Evolutionary conservation across 2,888 invertebrate species (phyloP), one percentile per base, ranked within the genome.

Genomic region (Xanthorhoe spadicearia): DNA sequence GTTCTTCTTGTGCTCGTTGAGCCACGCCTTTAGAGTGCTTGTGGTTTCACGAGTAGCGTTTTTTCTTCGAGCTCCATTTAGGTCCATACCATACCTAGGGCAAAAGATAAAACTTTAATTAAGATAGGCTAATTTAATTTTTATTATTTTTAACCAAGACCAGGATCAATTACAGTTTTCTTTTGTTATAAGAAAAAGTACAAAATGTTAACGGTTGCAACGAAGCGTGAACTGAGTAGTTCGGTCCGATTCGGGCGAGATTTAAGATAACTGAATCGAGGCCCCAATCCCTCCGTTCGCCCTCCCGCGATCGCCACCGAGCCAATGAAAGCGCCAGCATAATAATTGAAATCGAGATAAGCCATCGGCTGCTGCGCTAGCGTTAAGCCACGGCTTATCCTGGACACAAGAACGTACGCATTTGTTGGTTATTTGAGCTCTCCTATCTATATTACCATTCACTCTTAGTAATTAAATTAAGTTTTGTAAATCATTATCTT

Each of bases 31-130:
- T 56, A 99, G 94, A 19, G 99, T 99, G 83, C 98, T 98, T 63
- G 99, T 99, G 51, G 99, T 99, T 93, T 99, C 99, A 70, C 99
- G 94, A 23, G 99, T 99, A 65, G 99, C 99, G 92, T 99, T 99
- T 94, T 99, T 99, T 83, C 99, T 95, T 85, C 99, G 94, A 66
- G 98, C 97, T 13, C 98, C 98, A 86, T 99, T 99, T 78, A 99
- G 94, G 88, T 99, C 99, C 96, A 98, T 97, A 70, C 97, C 98
- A 86, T 98, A 98, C 84, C 98, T 98, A 94, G 32, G 93, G 93
- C 85, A 80, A 85, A 83, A 79, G 48, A 80, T 66, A 67, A 48
- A 54, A 63, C 53, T 17, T 48, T 15, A 46, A 15, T 15, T 17
- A 43, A 38, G 6, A 38, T 13, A 5, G 10, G 19, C 5, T 63